phyloP scores from a whole-genome alignment of 2,797 vertebrate genomes.

The Darevskia mixta region DNA sequence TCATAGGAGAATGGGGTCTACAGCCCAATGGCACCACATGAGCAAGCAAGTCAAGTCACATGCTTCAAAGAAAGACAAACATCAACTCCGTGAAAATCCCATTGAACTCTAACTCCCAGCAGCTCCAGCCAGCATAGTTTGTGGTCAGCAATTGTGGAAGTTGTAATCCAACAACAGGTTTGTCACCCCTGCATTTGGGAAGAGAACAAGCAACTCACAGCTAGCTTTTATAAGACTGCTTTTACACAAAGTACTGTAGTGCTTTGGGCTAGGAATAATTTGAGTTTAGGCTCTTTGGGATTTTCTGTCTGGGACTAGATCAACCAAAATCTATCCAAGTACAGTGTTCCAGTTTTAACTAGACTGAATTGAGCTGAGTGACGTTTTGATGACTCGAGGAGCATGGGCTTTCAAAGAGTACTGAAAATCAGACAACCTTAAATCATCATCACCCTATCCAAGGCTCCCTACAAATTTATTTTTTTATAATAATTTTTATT shows the following conservation, averaged over 20 bases:
- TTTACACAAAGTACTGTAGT: no score
- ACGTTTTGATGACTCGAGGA: not conserved
- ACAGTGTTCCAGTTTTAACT: not conserved
- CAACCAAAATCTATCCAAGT: not conserved
- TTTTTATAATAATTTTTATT: no score
- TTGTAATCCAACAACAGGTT: not conserved
- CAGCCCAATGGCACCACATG: not conserved
- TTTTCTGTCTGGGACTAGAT: not conserved
- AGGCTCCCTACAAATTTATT: constrained; percentile 65
- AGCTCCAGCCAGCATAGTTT: no score
- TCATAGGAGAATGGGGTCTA: not conserved
- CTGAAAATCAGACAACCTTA: constrained; percentile 35
- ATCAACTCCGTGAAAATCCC: not conserved
- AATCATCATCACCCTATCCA: constrained; percentile 24
- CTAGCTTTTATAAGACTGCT: no score
- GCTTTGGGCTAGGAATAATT: not conserved
- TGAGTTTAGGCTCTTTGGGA: not conserved
- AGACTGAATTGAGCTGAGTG: not conserved
- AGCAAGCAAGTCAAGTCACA: not conserved
- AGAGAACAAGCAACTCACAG: no score
- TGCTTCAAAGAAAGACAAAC: not conserved
- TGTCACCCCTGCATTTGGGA: not conserved
- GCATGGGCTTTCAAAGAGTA: constrained; percentile 30
- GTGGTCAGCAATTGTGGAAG: no score
- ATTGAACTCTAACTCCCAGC: not conserved